phyloP scores from a whole-genome alignment of 2,797 vertebrate genomes.

The Odontamblyopus lacepedii region DNA sequence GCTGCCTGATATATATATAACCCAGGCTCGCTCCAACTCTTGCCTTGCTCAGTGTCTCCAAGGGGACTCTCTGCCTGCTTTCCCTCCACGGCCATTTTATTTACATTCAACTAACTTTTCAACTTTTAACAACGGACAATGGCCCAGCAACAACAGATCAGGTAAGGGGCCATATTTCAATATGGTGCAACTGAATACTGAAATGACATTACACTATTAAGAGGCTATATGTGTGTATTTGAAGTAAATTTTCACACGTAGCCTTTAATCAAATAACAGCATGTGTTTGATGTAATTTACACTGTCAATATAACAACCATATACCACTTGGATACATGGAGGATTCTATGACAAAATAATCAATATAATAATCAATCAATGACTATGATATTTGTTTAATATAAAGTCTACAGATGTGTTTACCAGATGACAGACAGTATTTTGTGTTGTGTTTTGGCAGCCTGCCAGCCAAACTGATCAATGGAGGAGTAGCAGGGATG shows the following conservation, averaged over 20 bases:
- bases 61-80: conserved; percentile 60
- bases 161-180: conserved; percentile 46
- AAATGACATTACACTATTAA: neutral
- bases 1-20: conserved; percentile 64
- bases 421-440: neutral
- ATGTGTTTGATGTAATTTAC: neutral
- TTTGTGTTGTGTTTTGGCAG: conserved; percentile 58
- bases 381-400: neutral
- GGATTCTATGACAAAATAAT: neutral
- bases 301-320: neutral
- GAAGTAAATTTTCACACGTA: neutral
- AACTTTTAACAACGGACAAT: conserved; percentile 48
- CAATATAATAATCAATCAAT: neutral
- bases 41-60: conserved; percentile 65
- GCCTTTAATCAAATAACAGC: neutral
- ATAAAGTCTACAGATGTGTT: neutral
- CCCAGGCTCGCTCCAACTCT: conserved; percentile 33
- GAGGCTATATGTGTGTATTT: neutral
- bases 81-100: conserved; percentile 39
- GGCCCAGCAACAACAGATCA: conserved; percentile 71
- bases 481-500: conserved; percentile 85
- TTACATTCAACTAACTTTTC: conserved; percentile 31
- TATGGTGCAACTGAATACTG: neutral
- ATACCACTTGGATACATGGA: neutral
- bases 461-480: conserved; percentile 86